Evolutionary conservation across 1,140 invertebrate species (phyloP), one percentile per base, ranked within the genome.

Genomic region (Schlechtendalia chinensis): DNA sequence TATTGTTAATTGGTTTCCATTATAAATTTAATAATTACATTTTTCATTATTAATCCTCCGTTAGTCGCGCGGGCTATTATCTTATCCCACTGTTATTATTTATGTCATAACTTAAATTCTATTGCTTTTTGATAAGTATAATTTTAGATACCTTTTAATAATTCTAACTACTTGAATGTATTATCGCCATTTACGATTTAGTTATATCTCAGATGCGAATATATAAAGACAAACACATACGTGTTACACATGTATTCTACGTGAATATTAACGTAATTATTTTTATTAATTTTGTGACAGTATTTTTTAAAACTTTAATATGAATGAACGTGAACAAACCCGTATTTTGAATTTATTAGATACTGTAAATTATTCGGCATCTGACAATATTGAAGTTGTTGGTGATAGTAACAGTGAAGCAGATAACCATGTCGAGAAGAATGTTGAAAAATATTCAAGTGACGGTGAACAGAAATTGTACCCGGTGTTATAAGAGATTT

Each of bases 401-500:
- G 32, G 65, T 67, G 45, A 45, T 19, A 67, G 39, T 67, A 22
- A 67, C 5, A 39, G 22, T 22, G 65, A 67, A 67, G 65, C 22
- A 11, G 65, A 65, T 65, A 22, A 61, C 29, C 45, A 67, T 67
- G 65, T 67, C 45, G 65, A 67, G 65, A n/a, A 67, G 12, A 67
- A 67, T 67, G 65, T 67, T 67, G 65, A 67, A 67, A 67, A 45
- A 67, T 17, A 67, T 45, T 67, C 65, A 67, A 67, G 65, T 67
- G 39, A 67, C 65, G 22, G 65, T 45, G 63, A 67, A 45, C 63
- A 67, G 63, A 67, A 67, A 32, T 45, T 67, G 63, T 45, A 17
- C 63, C 22, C 39, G 63, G 45, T 22, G 63, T 67, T 67, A 19
- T 17, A 29, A 45, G 63, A 45, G 58, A 29, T 24, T 67, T 67